Conservation (phyloP, 1,140 invertebrate species). For the Halictus rubicundus region DNA sequence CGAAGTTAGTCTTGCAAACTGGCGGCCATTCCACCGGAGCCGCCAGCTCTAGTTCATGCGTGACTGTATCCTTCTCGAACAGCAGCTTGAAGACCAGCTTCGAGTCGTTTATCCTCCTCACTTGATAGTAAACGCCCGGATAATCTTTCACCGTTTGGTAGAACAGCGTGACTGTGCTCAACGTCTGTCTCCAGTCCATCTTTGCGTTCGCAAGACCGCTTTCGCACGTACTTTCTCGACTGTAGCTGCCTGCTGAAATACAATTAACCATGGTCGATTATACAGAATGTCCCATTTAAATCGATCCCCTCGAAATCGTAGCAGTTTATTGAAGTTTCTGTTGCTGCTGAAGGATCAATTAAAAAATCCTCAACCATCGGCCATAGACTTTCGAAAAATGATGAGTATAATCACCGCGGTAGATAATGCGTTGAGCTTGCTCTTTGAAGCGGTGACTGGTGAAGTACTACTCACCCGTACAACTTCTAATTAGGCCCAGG, state of each 20-base stretch:
- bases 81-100: slow-evolving; percentile 67
- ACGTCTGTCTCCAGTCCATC: slow-evolving; percentile 76
- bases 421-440: too few species aligned
- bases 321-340: too few species aligned
- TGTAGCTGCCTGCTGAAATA: slow-evolving; percentile 39
- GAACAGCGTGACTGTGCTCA: slow-evolving; percentile 68
- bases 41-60: slow-evolving; percentile 69
- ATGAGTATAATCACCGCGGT: too few species aligned
- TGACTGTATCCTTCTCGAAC: slow-evolving; percentile 61
- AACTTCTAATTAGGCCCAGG: slow-evolving; percentile 55
- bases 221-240: slow-evolving; percentile 71
- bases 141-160: slow-evolving; percentile 62
- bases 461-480: slow-evolving; percentile 55
- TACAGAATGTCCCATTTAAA: too few species aligned
- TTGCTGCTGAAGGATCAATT: too few species aligned
- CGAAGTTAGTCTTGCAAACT: slow-evolving; percentile 63
- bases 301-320: too few species aligned
- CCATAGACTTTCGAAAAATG: too few species aligned
- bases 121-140: slow-evolving; percentile 61
- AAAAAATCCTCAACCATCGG: too few species aligned
- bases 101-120: slow-evolving; percentile 61
- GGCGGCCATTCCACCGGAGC: slow-evolving; percentile 76
- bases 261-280: background rate
- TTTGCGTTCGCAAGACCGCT: slow-evolving; percentile 49
- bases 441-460: background rate